These are phyloP conservation scores for Sebastes kiyomatsui DNA, from an alignment of 2,797 vertebrate genomes.

Conservation along the genomic window DNA sequence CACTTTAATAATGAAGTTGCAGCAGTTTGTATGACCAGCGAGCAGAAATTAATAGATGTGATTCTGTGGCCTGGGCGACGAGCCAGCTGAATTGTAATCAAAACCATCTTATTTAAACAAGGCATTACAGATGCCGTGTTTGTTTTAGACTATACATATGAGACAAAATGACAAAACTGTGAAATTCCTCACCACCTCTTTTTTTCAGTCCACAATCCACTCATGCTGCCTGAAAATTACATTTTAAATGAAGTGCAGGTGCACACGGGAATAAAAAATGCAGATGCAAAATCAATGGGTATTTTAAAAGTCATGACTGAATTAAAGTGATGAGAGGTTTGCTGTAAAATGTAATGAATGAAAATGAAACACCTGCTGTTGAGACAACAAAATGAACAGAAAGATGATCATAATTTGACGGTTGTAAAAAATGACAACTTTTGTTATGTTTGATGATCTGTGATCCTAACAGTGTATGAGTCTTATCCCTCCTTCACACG, in stretches of 20 bases:
- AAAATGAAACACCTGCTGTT: background rate
- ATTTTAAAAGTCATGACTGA: background rate
- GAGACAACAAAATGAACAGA: background rate
- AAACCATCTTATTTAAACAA: conserved; percentile 13
- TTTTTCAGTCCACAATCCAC: background rate
- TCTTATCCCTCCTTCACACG: background rate
- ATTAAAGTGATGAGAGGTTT: background rate
- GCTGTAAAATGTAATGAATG: background rate
- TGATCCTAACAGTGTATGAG: background rate
- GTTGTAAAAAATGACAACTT: background rate
- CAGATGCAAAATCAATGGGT: background rate
- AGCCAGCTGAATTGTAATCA: conserved; percentile 14
- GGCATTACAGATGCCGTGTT: background rate
- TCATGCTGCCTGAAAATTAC: background rate
- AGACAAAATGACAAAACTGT: background rate
- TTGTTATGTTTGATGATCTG: background rate
- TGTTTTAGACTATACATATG: background rate
- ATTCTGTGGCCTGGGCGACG: background rate
- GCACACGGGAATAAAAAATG: background rate
- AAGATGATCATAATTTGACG: background rate
- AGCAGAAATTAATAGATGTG: background rate
- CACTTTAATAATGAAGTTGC: conserved; percentile 22
- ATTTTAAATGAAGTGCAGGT: background rate
- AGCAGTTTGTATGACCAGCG: background rate
- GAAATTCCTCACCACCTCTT: background rate